These are phyloP conservation scores for Teleopsis dalmanni DNA, from an alignment of 1,140 invertebrate species.

Conservation along the genomic window DNA sequence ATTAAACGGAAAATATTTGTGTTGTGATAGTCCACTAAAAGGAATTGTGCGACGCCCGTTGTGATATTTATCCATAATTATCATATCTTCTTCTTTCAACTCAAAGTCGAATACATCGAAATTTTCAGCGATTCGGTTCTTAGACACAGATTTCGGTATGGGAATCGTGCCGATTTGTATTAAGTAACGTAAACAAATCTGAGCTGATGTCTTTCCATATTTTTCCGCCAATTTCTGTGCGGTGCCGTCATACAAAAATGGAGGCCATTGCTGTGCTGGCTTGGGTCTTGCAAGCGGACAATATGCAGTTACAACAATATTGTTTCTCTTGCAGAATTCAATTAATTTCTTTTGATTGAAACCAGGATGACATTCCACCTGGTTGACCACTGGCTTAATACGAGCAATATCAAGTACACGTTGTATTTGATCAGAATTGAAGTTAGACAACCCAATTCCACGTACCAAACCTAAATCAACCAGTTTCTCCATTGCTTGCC, in stretches of 20 bases:
- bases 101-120: conserved; percentile 66
- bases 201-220: conserved; percentile 61
- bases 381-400: conserved; percentile 71
- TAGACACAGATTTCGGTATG: conserved; percentile 70
- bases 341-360: conserved; percentile 69
- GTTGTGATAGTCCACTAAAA: conserved; percentile 41
- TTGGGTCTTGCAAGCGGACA: conserved; percentile 68
- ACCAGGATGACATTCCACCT: conserved; percentile 78
- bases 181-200: conserved; percentile 60
- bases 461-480: conserved; percentile 61
- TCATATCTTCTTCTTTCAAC: conserved; percentile 56
- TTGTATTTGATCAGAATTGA: conserved; percentile 75
- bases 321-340: conserved; percentile 59
- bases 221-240: conserved; percentile 57
- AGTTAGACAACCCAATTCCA: conserved; percentile 86
- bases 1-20: conserved; percentile 57
- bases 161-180: conserved; percentile 55
- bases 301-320: conserved; percentile 69
- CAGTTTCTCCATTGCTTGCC: conserved; percentile 78
- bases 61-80: conserved; percentile 54
- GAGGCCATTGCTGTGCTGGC: conserved; percentile 37
- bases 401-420: conserved; percentile 58
- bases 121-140: conserved; percentile 62
- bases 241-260: conserved; percentile 51
- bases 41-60: conserved; percentile 50